These are phyloP conservation scores for Hystrix brachyura DNA, from an alignment of 2,113 vertebrate genomes.

Conservation along the genomic window DNA sequence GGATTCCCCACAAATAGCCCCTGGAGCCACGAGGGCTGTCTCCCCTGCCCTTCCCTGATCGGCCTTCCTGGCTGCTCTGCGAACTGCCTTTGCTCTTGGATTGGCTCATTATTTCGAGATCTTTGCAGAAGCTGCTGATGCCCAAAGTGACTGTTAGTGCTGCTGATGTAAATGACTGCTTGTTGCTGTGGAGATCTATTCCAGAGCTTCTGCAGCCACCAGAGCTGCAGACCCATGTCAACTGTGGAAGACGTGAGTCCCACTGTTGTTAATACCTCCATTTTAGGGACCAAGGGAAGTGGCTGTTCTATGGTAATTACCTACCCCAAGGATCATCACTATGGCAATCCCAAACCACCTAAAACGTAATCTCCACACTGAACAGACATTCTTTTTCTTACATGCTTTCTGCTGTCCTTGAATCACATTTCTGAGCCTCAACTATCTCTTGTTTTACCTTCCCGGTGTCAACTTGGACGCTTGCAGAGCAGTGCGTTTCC, in stretches of 20 bases:
- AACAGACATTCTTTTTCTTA: not conserved
- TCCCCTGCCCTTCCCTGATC: too few species aligned
- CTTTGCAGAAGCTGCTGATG: not conserved
- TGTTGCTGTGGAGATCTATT: not conserved
- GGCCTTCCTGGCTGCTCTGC: not conserved
- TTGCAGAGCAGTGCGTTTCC: not conserved
- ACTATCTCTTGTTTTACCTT: not conserved
- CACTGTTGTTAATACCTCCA: fast-evolving
- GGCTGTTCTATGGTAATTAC: not conserved
- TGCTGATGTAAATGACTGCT: too few species aligned
- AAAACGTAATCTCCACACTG: not conserved
- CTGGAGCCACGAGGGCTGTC: not conserved
- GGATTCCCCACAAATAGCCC: not conserved
- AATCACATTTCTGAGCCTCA: not conserved
- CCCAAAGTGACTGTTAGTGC: not conserved
- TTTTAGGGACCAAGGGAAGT: not conserved
- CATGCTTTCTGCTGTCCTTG: not conserved
- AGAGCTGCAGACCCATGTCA: not conserved
- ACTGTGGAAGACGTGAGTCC: not conserved
- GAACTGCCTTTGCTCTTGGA: not conserved
- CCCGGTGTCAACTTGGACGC: not conserved
- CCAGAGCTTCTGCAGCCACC: not conserved
- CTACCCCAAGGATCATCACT: not conserved
- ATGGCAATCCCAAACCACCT: not conserved
- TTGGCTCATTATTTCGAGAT: not conserved